Conservation (phyloP, 2,888 invertebrate species). For the Eumacrocentrus americanus region DNA sequence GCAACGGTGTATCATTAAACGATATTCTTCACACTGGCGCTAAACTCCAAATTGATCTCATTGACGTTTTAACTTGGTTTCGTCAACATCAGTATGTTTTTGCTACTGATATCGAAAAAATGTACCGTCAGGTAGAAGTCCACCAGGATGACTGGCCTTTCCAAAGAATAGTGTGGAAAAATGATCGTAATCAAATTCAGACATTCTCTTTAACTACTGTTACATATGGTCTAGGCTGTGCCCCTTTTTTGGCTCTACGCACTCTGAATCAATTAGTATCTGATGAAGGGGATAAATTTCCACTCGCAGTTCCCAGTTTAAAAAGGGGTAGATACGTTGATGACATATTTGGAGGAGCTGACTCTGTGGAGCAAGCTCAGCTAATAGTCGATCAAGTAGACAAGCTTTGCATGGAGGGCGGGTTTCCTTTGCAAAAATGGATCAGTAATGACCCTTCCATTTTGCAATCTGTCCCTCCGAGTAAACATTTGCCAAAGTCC, state of each 20-base stretch:
- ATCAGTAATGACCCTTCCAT: constrained; percentile 14
- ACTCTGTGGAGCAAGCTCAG: not conserved
- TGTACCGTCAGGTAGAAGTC: constrained; percentile 9
- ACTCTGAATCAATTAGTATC: not conserved
- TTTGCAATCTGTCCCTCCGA: not conserved
- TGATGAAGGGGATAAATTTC: not conserved
- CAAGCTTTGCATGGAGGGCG: constrained; percentile 5
- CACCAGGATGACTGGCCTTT: constrained; percentile 3
- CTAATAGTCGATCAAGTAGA: not conserved
- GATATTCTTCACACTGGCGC: not conserved
- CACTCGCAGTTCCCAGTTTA: not conserved
- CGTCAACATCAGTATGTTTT: not conserved
- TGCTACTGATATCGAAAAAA: constrained; percentile 2
- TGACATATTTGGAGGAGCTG: constrained; percentile 16
- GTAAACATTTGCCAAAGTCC: not conserved
- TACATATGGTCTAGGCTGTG: not conserved
- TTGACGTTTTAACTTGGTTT: not conserved
- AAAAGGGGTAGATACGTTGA: not conserved
- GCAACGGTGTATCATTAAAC: not conserved
- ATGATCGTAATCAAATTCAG: not conserved
- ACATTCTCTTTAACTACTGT: not conserved
- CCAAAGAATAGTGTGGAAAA: not conserved
- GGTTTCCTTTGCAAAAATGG: constrained; percentile 23
- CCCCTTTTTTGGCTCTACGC: not conserved
- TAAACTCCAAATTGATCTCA: not conserved